Conservation (phyloP, 2,797 vertebrate species). For the Poecilia gillii region DNA sequence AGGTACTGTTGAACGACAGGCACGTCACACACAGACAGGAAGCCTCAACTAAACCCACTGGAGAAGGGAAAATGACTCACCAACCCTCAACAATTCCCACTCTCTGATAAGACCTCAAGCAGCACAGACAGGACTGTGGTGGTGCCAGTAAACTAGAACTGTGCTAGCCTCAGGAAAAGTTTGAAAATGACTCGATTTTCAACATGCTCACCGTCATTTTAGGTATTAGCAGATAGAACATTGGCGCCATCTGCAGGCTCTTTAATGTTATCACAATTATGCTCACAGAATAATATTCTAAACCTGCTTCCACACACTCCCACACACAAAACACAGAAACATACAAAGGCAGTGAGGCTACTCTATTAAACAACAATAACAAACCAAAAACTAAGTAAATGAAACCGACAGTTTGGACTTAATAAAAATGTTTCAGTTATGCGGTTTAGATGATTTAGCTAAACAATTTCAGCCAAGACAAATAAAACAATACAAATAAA, state of each 20-base stretch:
- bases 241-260: slow-evolving; percentile 50
- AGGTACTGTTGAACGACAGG: slow-evolving; percentile 66
- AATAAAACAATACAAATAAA: slow-evolving; percentile 61
- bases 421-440: slow-evolving; percentile 51
- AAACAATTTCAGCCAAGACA: slow-evolving; percentile 50
- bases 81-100: slow-evolving; percentile 20
- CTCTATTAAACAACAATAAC: slow-evolving; percentile 56
- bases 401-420: slow-evolving; percentile 51
- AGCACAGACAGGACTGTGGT: not conserved
- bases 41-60: not conserved
- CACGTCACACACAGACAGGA: slow-evolving; percentile 3
- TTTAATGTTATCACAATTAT: slow-evolving; percentile 31
- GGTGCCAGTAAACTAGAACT: not conserved
- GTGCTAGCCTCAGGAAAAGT: not conserved
- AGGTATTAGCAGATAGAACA: not conserved
- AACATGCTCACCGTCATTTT: not conserved
- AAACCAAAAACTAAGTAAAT: slow-evolving; percentile 58
- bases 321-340: slow-evolving; percentile 31
- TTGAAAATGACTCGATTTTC: not conserved
- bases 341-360: slow-evolving; percentile 71
- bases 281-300: slow-evolving; percentile 1
- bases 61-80: slow-evolving; percentile 4
- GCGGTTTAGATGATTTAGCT: slow-evolving; percentile 42
- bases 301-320: slow-evolving; percentile 26
- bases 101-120: slow-evolving; percentile 3